A percentile compares a stretch with the other conserved stretches of the same genome.
phyloP scores from a whole-genome alignment of 2,888 invertebrate genomes.

The Aphidoletes aphidimyza region DNA sequence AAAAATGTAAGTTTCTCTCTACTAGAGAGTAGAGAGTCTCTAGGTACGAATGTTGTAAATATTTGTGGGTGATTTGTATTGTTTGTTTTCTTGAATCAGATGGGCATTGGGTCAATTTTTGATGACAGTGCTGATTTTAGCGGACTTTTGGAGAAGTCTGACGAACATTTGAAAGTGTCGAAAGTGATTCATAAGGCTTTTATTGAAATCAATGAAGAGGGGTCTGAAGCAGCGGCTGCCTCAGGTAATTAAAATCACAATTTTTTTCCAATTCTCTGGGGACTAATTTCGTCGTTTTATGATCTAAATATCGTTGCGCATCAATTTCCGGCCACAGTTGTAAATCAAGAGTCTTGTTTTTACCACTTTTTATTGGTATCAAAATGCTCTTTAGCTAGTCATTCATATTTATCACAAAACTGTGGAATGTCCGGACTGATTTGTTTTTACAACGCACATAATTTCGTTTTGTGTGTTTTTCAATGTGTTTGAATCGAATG shows the following conservation, averaged over 20 bases:
- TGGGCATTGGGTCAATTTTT: conserved; percentile 76
- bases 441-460: too few species aligned
- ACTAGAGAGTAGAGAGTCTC: not conserved
- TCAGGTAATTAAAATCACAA: conserved; percentile 71
- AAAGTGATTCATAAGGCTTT: conserved; percentile 82
- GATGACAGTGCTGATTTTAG: conserved; percentile 69
- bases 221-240: conserved; percentile 83
- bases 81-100: conserved; percentile 60
- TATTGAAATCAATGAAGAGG: conserved; percentile 84
- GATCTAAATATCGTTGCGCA: too few species aligned
- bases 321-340: too few species aligned
- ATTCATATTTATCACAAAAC: too few species aligned
- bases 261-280: not conserved
- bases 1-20: conserved; percentile 69
- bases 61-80: not conserved
- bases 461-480: too few species aligned
- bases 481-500: too few species aligned
- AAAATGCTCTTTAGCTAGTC: too few species aligned
- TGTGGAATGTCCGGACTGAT: too few species aligned
- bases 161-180: conserved; percentile 70
- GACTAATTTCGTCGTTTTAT: too few species aligned
- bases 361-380: too few species aligned
- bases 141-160: conserved; percentile 68
- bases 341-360: too few species aligned
- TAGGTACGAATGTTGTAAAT: conserved; percentile 62